Percentiles rank a stretch among this genome's conserved stretches.
These are phyloP conservation scores for Eupithecia centaureata DNA, from an alignment of 2,888 invertebrate genomes.

Conservation along the genomic window DNA sequence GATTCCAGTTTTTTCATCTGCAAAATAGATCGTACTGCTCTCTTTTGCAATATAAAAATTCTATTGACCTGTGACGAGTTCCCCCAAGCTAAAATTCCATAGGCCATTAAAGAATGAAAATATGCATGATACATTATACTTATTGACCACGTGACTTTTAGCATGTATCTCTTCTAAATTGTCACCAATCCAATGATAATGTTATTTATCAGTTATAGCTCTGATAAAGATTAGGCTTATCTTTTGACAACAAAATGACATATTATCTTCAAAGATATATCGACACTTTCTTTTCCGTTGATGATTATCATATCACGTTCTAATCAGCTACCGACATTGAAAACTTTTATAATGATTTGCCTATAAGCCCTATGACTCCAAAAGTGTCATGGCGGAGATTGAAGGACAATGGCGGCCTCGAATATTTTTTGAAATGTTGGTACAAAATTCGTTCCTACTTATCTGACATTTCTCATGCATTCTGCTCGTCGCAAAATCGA, in stretches of 20 bases:
- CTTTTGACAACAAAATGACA: neutral
- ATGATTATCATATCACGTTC: neutral
- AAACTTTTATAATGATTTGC: neutral
- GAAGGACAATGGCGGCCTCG: neutral
- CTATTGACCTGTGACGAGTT: no score
- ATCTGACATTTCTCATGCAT: no score
- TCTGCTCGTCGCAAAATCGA: no score
- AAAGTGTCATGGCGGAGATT: neutral
- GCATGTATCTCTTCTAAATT: neutral
- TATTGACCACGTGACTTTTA: neutral
- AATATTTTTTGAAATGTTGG: neutral
- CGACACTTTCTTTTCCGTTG: neutral
- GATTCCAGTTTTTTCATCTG: no score
- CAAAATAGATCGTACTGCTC: no score
- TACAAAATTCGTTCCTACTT: neutral
- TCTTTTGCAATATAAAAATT: no score
- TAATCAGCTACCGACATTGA: neutral
- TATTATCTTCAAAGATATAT: neutral
- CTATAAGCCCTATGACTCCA: neutral
- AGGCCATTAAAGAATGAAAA: no score
- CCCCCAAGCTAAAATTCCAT: no score
- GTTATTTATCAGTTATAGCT: neutral
- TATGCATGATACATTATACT: no score
- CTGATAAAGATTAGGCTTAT: neutral
- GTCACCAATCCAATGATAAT: neutral